Evolutionary conservation across 2,113 vertebrate genomes (phyloP), one percentile per base, ranked within the genome.

Genomic region (Tragelaphus imberbis): DNA sequence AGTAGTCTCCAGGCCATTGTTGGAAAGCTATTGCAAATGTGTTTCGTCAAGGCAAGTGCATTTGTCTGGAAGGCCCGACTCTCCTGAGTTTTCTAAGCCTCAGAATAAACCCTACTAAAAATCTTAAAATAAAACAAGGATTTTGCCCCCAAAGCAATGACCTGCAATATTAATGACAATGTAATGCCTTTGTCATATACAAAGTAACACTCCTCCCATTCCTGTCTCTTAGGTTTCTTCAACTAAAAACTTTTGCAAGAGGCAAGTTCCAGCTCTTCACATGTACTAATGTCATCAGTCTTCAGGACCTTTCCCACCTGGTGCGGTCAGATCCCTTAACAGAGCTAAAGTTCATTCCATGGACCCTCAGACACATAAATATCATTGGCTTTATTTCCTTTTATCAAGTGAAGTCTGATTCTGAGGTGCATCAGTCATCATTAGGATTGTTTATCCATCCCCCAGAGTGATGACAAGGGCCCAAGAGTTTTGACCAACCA

Each of bases 1-100:
- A 99, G 99, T 99, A 99, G 99, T 99, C 99, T 99, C 99, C 97
- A 98, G 99, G 98, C 99, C 99, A 99, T 99, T 99, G 99, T 99
- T 99, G 99, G 99, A 99, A 99, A 98, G 99, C 98, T 98, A 98
- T 98, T 99, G 99, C 99, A 99, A 99, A 99, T 99, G 99, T 99
- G 99, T 99, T 99, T 99, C 98, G 28, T 99, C 98, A 98, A 99
- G 99, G 98, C 99, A 99, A 99, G 99, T 99, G 99, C 99, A 99
- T 99, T 99, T 99, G 98, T 99, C 99, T 99, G 97, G 98, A 98
- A 99, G 98, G 98, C 96, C 93, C 68, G 88, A 98, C 98, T 99
- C 99, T 99, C 99, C 98, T 99, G 99, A 99, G 99, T 99, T 99
- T 99, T 99, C 99, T 99, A 99, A 99, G 99, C 99, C 98, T 97